These are phyloP conservation scores for Alethe diademata DNA, from an alignment of 2,113 vertebrate genomes.

Conservation along the genomic window DNA sequence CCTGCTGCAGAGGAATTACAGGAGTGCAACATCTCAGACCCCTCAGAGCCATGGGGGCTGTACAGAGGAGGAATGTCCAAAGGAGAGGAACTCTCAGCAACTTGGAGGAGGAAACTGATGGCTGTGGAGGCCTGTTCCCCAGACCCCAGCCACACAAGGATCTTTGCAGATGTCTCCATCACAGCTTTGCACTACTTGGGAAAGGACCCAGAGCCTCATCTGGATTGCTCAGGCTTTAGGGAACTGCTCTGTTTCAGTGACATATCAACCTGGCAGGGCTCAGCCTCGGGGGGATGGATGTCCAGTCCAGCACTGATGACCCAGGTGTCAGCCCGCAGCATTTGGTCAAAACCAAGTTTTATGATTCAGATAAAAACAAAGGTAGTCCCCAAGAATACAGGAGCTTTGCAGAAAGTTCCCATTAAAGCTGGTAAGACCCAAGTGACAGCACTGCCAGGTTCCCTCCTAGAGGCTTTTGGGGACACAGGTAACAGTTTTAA, in stretches of 20 bases:
- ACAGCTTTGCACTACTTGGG: background rate
- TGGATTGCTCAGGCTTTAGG: background rate
- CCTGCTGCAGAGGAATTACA: background rate
- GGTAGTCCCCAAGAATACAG: background rate
- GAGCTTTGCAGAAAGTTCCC: background rate
- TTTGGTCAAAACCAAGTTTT: background rate
- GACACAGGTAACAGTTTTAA: background rate
- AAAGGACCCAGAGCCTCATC: background rate
- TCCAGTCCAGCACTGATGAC: background rate
- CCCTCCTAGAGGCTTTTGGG: background rate
- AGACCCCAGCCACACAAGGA: background rate
- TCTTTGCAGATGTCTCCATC: background rate
- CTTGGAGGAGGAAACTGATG: background rate
- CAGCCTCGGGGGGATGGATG: background rate
- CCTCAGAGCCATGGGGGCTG: fast-evolving
- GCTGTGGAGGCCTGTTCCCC: background rate
- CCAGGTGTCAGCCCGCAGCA: background rate
- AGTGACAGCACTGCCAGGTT: background rate
- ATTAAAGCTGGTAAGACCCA: background rate
- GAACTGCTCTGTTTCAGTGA: background rate
- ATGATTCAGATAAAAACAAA: background rate
- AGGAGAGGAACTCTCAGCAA: background rate
- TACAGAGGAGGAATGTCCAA: background rate
- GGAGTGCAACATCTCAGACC: background rate
- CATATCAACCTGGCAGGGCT: background rate